Evolutionary conservation across 2,888 invertebrate species (phyloP).

Genomic region (Hofmannophila pseudospretella): DNA sequence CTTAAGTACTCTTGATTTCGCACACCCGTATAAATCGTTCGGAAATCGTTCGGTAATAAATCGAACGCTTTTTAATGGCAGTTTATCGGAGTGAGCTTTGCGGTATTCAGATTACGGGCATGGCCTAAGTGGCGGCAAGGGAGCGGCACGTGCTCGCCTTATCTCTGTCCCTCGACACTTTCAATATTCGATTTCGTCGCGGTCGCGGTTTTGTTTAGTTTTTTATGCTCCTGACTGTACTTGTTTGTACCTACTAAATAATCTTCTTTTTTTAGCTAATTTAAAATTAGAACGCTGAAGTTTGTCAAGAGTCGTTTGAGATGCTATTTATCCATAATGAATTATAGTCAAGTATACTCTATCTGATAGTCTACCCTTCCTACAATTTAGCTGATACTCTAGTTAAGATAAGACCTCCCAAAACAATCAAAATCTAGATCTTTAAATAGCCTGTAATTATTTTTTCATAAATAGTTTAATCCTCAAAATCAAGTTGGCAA

Average conservation of each 20-base stretch:
- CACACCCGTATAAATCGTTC: constrained; percentile 53
- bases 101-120: constrained; percentile 73
- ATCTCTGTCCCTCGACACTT: constrained; percentile 74
- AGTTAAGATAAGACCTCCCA: too few species aligned
- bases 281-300: constrained; percentile 23
- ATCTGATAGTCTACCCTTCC: too few species aligned
- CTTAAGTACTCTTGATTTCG: constrained; percentile 13
- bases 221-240: constrained; percentile 25
- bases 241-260: constrained; percentile 29
- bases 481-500: too few species aligned
- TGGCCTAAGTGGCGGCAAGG: constrained; percentile 69
- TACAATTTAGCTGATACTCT: too few species aligned
- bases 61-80: constrained; percentile 77
- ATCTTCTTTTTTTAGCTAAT: constrained; percentile 22
- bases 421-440: too few species aligned
- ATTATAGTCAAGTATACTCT: too few species aligned
- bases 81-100: constrained; percentile 75
- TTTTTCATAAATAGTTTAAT: too few species aligned
- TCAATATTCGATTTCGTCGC: constrained; percentile 73
- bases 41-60: constrained; percentile 75
- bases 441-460: too few species aligned
- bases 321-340: too few species aligned
- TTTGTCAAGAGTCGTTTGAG: constrained; percentile 29
- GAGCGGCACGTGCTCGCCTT: constrained; percentile 69
- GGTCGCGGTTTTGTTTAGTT: constrained; percentile 43